phyloP scores from a whole-genome alignment of 2,797 vertebrate species.

The Limosa lapponica region DNA sequence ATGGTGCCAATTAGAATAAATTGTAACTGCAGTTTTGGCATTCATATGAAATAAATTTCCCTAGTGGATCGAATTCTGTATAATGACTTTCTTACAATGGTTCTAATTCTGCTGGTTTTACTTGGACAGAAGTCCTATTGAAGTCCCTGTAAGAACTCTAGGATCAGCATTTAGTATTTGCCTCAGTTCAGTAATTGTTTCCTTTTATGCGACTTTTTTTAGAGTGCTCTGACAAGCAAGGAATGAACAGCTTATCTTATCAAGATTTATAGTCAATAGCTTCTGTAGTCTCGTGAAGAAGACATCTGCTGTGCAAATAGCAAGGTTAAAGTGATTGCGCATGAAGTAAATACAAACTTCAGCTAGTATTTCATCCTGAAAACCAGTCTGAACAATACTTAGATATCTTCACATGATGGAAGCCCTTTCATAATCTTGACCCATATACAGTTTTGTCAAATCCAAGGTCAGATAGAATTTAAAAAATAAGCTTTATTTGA shows the following conservation, averaged over 20 bases:
- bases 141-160: background rate
- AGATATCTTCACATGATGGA: constrained; percentile 80
- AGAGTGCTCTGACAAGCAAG: constrained; percentile 75
- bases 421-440: constrained; percentile 73
- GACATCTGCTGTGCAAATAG: constrained; percentile 79
- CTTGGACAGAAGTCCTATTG: background rate
- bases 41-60: constrained; percentile 1
- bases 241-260: constrained; percentile 79
- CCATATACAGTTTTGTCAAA: constrained; percentile 75
- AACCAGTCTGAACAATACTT: constrained; percentile 74
- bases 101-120: constrained; percentile 1
- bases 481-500: constrained; percentile 62
- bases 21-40: background rate
- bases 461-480: constrained; percentile 79
- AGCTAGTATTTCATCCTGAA: constrained; percentile 81
- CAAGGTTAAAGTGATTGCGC: constrained; percentile 81
- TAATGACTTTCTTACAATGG: background rate
- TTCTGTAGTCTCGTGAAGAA: constrained; percentile 75
- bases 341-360: constrained; percentile 81
- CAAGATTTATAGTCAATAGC: constrained; percentile 78
- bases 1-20: background rate
- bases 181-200: constrained; percentile 77
- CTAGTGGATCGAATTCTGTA: background rate
- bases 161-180: constrained; percentile 52
- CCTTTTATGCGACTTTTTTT: constrained; percentile 62